Conservation (phyloP, 2,113 vertebrate species). For the Trogon surrucura region DNA sequence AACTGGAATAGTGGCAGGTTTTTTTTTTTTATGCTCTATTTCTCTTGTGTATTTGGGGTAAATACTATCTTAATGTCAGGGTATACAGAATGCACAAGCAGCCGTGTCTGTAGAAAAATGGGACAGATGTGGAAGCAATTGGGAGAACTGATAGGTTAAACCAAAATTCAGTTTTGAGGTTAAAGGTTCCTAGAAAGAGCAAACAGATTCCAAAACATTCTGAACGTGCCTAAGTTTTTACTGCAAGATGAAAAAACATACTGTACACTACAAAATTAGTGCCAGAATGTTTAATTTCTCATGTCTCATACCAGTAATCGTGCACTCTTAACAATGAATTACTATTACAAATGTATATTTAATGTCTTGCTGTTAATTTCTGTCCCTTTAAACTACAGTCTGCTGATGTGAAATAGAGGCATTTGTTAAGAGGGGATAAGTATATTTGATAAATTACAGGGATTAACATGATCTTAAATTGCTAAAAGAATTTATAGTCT, state of each 20-base stretch:
- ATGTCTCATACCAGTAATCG: background rate
- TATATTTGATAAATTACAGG: conserved; percentile 53
- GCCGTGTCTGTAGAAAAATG: background rate
- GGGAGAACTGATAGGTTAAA: conserved; percentile 16
- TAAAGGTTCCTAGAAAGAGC: background rate
- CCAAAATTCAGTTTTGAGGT: background rate
- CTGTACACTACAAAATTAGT: background rate
- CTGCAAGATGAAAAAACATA: background rate
- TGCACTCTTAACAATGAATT: background rate
- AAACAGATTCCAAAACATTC: background rate
- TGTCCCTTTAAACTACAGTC: conserved; percentile 15
- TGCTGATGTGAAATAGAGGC: background rate
- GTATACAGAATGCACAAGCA: background rate
- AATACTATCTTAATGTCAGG: background rate
- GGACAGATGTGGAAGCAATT: background rate
- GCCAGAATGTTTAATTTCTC: background rate
- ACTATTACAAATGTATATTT: background rate
- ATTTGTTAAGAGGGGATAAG: conserved; percentile 46
- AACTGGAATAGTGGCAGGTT: background rate
- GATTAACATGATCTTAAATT: conserved; percentile 55
- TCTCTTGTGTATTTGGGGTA: background rate
- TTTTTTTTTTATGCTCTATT: background rate
- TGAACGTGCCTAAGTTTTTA: rapidly evolving
- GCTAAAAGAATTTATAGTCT: conserved; percentile 35
- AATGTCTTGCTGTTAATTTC: conserved; percentile 1